Evolutionary conservation across 2,113 vertebrate species (phyloP), one percentile per base, ranked within the genome.

Genomic region (Narcine bancroftii): DNA sequence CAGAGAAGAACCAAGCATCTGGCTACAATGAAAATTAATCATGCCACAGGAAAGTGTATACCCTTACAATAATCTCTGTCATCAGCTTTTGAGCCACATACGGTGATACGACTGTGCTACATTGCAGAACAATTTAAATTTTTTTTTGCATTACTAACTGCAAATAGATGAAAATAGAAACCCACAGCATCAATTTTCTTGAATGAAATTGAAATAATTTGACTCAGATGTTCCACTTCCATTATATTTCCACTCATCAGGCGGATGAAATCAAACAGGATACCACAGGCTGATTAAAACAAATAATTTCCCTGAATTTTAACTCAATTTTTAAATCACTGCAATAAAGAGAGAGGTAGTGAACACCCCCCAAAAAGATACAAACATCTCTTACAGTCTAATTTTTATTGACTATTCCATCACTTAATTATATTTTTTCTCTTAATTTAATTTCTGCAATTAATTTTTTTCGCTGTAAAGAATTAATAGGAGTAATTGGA

Each of bases 401-500:
- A 7, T n/a, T 65, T 65, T 33, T 36, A 13, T 36, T 33, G 56
- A 50, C 24, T 24, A 81, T 53, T 53, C 79, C 33, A 53, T 7
- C 81, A 45, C 13, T 24, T 91, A 69, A 33, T 91, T 39, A 89
- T 89, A 39, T 89, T 87, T 79, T 45, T 6, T 24, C 2, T 39
- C 89, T 91, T 91, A 69, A 91, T 69, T 91, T 91, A 69, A 91
- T 91, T 69, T 69, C 81, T 53, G 60, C 19, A 87, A 21, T 87
- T 50, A 42, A n/a, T n/a, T 91, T 91, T 91, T 53, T 91, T 33
- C n/a, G 60, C 65, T 71, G 89, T 71, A 91, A 69, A 91, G 65
- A 91, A 36, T 91, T 66, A 42, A n/a, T n/a, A 42, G 42, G 47
- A 91, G 89, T 69, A 91, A 91, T 91, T 91, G 89, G 63, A 69